A percentile compares a stretch with the other conserved stretches of the same genome.
Evolutionary conservation across 2,888 invertebrate species (phyloP).

Genomic region (Phyllotreta striolata): DNA sequence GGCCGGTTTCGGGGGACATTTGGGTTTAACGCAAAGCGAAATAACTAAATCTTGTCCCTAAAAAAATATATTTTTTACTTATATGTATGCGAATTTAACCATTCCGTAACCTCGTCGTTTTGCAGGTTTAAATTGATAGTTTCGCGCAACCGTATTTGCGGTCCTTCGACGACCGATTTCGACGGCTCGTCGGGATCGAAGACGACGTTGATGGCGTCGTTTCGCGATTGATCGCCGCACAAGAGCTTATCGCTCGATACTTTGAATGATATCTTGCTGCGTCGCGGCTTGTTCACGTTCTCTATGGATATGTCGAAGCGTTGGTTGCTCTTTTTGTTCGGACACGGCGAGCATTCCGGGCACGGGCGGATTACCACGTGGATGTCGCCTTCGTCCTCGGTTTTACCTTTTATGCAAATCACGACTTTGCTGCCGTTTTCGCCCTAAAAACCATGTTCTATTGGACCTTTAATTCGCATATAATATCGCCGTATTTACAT

Average conservation of each 20-base stretch:
- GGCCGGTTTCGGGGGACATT: not conserved
- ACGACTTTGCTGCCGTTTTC: conserved; percentile 44
- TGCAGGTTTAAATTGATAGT: conserved; percentile 44
- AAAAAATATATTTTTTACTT: not conserved
- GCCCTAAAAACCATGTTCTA: conserved; percentile 20
- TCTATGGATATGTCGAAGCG: conserved; percentile 13
- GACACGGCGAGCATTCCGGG: conserved; percentile 41
- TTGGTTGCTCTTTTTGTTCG: not conserved
- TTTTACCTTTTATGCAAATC: conserved; percentile 49
- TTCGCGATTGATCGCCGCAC: not conserved
- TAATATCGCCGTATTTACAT: conserved; percentile 12
- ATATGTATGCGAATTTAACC: no score
- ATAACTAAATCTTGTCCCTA: conserved; percentile 46
- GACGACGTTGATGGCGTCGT: conserved; percentile 29
- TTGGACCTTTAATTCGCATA: no score
- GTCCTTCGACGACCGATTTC: conserved; percentile 34
- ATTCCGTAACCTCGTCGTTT: conserved; percentile 31
- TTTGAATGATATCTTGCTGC: conserved; percentile 3
- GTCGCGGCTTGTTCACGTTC: not conserved
- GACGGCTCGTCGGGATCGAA: conserved; percentile 35
- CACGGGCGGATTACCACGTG: conserved; percentile 49
- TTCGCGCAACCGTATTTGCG: conserved; percentile 41
- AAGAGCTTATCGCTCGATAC: not conserved
- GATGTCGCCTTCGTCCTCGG: conserved; percentile 44
- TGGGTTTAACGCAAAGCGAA: conserved; percentile 42